These are phyloP conservation scores for Tortricodes alternella DNA, from an alignment of 2,888 invertebrate species.

Conservation along the genomic window DNA sequence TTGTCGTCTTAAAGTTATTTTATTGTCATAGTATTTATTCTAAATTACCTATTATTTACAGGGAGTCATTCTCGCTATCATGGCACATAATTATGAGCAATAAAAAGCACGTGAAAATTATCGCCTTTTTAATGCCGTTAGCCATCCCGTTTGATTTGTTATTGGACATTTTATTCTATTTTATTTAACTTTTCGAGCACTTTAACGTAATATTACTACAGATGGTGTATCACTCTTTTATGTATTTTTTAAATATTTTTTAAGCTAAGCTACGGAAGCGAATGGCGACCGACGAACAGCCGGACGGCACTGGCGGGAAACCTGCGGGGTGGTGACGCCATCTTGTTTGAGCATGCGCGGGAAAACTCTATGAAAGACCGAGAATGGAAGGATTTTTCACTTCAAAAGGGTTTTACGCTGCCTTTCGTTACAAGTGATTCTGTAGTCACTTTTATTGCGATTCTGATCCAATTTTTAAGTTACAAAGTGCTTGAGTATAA, in stretches of 20 bases:
- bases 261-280: constrained; percentile 26
- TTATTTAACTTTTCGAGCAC: constrained; percentile 23
- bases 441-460: background rate
- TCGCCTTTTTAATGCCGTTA: constrained; percentile 44
- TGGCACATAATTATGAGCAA: constrained; percentile 67
- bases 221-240: constrained; percentile 37
- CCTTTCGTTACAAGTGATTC: background rate
- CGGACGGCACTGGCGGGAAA: constrained; percentile 65
- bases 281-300: constrained; percentile 44
- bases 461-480: background rate
- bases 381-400: constrained; percentile 36
- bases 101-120: constrained; percentile 55
- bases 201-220: constrained; percentile 31
- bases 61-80: constrained; percentile 60
- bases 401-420: constrained; percentile 20
- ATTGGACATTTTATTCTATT: constrained; percentile 44
- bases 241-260: constrained; percentile 35
- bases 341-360: constrained; percentile 61
- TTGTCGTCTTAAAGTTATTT: too few relatives aligned
- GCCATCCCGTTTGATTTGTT: constrained; percentile 47
- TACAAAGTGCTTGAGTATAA: too few relatives aligned
- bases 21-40: constrained; percentile 44
- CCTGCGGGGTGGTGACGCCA: constrained; percentile 42
- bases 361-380: constrained; percentile 31
- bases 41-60: constrained; percentile 40